Conservation (phyloP, 2,888 invertebrate species). For the Caenorhabditis sp. region DNA sequence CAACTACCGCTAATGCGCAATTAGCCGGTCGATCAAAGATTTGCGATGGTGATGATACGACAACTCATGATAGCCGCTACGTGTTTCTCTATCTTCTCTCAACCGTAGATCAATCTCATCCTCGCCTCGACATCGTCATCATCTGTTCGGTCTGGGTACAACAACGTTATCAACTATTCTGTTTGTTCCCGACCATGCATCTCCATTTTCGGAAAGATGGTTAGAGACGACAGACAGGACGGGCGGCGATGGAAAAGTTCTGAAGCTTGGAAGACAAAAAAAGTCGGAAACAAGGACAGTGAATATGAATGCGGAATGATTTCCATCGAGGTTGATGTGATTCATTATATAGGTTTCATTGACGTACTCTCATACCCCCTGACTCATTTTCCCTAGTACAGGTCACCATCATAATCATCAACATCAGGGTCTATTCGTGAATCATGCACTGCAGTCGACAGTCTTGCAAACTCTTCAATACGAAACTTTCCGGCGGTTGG, state of each 20-base stretch:
- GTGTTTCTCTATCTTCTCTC: conserved; percentile 20
- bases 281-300: conserved; percentile 1
- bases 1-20: background rate
- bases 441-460: conserved; percentile 16
- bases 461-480: conserved; percentile 28
- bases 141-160: conserved; percentile 1
- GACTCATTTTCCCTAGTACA: conserved; percentile 26
- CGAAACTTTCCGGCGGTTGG: background rate
- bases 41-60: background rate
- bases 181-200: conserved; percentile 5
- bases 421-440: conserved; percentile 29
- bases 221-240: background rate
- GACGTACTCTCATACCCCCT: conserved; percentile 25
- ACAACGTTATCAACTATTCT: conserved; percentile 4
- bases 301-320: conserved; percentile 41
- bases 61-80: background rate
- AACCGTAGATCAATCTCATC: conserved; percentile 22
- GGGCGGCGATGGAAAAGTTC: conserved; percentile 18
- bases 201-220: conserved; percentile 1
- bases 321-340: conserved; percentile 45
- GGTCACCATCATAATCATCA: conserved; percentile 15
- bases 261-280: conserved; percentile 15
- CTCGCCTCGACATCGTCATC: background rate
- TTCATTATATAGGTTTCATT: conserved; percentile 52
- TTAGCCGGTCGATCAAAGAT: conserved; percentile 1